A percentile compares a stretch with the other conserved stretches of the same genome.
Evolutionary conservation across 2,888 invertebrate species (phyloP).

Genomic region (Xanthia icteritia): DNA sequence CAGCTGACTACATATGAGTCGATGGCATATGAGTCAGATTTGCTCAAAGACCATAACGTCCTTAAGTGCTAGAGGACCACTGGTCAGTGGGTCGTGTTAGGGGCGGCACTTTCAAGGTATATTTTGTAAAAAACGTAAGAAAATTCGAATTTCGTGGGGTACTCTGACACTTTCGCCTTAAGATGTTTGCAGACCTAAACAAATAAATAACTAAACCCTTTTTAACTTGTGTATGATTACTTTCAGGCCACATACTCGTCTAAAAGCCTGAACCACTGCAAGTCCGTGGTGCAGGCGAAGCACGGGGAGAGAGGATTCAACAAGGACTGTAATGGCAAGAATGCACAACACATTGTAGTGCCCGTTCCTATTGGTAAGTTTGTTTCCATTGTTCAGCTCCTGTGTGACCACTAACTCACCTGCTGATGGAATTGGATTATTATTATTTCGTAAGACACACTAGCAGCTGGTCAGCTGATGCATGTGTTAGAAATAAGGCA

Average conservation of each 20-base stretch:
- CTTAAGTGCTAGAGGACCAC: not conserved
- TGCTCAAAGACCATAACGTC: not conserved
- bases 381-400: not conserved
- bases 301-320: slow-evolving; percentile 93
- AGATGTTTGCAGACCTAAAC: not conserved
- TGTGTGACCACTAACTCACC: not conserved
- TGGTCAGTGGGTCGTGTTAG: too few relatives aligned
- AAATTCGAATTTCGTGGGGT: too few relatives aligned
- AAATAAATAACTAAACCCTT: not conserved
- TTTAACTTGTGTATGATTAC: not conserved
- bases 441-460: not conserved
- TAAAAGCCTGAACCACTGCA: slow-evolving; percentile 93
- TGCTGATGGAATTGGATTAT: not conserved
- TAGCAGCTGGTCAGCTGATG: not conserved
- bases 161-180: too few relatives aligned
- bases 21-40: not conserved
- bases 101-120: not conserved
- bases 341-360: slow-evolving; percentile 92
- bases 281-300: slow-evolving; percentile 90
- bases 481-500: too few relatives aligned
- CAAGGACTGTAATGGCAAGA: slow-evolving; percentile 95
- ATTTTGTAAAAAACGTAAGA: not conserved
- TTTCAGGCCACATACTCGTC: slow-evolving; percentile 91
- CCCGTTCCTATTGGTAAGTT: slow-evolving; percentile 95
- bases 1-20: not conserved